A percentile compares a stretch with the other conserved stretches of the same genome.
phyloP scores from a whole-genome alignment of 2,113 vertebrate genomes.

The Carlito syrichta region DNA sequence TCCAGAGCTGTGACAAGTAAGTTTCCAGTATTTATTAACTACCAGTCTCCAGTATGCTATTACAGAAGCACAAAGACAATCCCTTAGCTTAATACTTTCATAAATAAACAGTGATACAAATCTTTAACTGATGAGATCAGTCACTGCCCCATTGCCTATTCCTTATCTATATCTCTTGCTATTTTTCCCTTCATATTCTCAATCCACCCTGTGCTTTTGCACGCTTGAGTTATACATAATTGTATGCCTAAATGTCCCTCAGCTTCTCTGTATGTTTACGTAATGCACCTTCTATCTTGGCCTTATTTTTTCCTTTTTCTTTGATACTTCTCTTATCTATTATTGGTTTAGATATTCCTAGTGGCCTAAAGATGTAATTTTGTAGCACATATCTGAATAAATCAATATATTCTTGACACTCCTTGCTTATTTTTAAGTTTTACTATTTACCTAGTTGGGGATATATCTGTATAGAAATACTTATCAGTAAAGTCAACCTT shows the following conservation, averaged over 20 bases:
- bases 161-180: not conserved
- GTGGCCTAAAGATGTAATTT: not conserved
- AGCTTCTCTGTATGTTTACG: not conserved
- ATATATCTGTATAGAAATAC: constrained; percentile 5
- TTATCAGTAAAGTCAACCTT: not conserved
- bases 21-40: too few relatives aligned
- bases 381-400: not conserved
- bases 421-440: not conserved
- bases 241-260: not conserved
- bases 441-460: not conserved
- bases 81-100: not conserved
- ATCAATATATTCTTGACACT: not conserved
- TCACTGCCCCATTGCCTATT: not conserved
- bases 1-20: not conserved
- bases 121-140: not conserved
- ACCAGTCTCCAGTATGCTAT: not conserved
- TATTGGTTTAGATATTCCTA: not conserved
- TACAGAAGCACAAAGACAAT: not conserved
- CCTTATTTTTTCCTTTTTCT: not conserved
- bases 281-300: not conserved
- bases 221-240: not conserved
- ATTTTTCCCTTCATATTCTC: not conserved
- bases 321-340: not conserved
- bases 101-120: not conserved
- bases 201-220: not conserved